Base-by-base conservation (phyloP, 2,797 vertebrate genomes). In the Gallinago stenura region DNA sequence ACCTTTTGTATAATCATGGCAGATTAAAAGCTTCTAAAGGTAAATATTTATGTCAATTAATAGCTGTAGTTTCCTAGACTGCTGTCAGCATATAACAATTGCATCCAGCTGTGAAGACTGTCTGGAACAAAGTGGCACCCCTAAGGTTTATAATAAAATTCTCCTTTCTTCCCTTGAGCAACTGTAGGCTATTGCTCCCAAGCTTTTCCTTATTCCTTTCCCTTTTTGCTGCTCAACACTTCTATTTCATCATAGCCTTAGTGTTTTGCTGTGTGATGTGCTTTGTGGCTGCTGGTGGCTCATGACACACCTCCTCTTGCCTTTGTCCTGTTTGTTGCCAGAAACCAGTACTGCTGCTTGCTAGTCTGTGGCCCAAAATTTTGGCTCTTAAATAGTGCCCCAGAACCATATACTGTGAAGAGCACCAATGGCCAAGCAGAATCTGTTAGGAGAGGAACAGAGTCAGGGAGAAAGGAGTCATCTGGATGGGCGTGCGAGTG, bases 141-240 rank as follows among this genome's bases (percentile, higher is more conserved):
- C 12, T 28, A 77, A 46, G 24, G 3, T 43, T 69, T 79, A 45
- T 18, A 31, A 62, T 3, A 50, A 53, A 26, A 3, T 33, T 75
- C 45, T 89, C 12, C 6, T 72, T 87, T 56, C 46, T 83, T 62
- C 26, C 57, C 15, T 79, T 46, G 19, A 3, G 1, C 30, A 56
- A n/a, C 6, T 0, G 0, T 12, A 65, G 30, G 8, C 10, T 24
- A 8, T 7, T 71, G 4, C n/a, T 82, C 79, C 46, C 24, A n/a
- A 66, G 10, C 2, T 51, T 72, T 85, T 79, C 22, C 12, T 69
- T 72, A 20, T 43, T 69, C 30, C 33, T 85, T 91, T 70, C 24
- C 8, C 5, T 43, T 75, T 73, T n/a, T 20, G 13, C 48, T 39
- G 30, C 21, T 37, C 7, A 69, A 8, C 7, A 3, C 5, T 83